Evolutionary conservation across 2,888 invertebrate genomes (phyloP).

Genomic region (Matsumyia berberina): DNA sequence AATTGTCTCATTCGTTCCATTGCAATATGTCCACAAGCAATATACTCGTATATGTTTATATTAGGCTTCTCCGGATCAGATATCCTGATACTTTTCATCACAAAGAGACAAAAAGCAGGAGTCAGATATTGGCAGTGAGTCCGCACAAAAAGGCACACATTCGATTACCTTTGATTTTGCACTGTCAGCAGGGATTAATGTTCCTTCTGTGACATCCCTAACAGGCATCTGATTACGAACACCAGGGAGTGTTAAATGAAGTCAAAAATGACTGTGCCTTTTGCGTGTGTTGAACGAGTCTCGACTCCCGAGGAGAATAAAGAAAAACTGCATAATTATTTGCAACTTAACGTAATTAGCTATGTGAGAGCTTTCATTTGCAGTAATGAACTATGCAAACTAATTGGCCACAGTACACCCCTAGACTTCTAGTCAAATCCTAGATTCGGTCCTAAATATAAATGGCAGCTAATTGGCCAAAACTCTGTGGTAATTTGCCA

Average conservation of each 20-base stretch:
- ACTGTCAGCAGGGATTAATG: conserved; percentile 24
- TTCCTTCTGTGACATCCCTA: neutral
- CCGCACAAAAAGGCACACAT: neutral
- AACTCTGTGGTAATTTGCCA: conserved; percentile 36
- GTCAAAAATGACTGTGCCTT: neutral
- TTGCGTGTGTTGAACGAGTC: no score
- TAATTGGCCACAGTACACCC: neutral
- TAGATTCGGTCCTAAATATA: conserved; percentile 8
- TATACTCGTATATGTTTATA: conserved; percentile 3
- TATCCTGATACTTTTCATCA: neutral
- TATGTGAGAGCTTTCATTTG: neutral
- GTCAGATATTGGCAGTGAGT: conserved; percentile 20
- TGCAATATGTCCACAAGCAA: conserved; percentile 38
- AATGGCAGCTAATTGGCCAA: conserved; percentile 45
- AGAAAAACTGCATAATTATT: conserved; percentile 7
- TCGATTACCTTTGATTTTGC: conserved; percentile 45
- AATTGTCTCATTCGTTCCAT: conserved; percentile 50
- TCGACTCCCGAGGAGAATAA: no score
- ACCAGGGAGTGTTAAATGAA: neutral
- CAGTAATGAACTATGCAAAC: conserved; percentile 10
- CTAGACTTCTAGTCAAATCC: conserved; percentile 11
- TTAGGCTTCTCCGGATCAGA: neutral
- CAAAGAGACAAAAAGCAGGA: neutral
- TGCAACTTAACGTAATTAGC: conserved; percentile 24
- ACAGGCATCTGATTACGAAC: neutral